Evolutionary conservation across 2,797 vertebrate species (phyloP), one percentile per base, ranked within the genome.

Genomic region (Gallinago nigripennis): DNA sequence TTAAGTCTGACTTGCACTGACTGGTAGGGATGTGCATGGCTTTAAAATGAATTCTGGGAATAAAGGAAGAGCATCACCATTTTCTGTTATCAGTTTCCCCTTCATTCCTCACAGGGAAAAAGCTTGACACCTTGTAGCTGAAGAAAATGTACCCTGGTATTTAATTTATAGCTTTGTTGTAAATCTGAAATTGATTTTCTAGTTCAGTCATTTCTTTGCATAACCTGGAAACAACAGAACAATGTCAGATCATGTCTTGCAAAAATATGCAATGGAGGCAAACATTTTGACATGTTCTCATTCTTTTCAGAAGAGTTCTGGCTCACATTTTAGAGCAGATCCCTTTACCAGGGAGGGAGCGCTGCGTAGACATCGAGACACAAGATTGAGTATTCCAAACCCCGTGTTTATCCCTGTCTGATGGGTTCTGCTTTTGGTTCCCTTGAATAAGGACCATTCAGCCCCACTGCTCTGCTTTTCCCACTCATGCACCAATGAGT

Each of bases 301-400:
- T 37, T 56, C 43, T 45, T 66, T 58, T 19, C 45, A 28, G 76
- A 78, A 48, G 60, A 10, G 19, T 88, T 80, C 53, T 82, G 77
- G 43, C 48, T 30, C 8, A 0, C 25, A 0, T 41, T 92, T 69
- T 43, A 48, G 73, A 6, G 31, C 4, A 27, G n/a, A 9, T 84
- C 37, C 61, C 24, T 51, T 46, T 60, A 25, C 17, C n/a, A 28
- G 86, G 78, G 21, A 41, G 41, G 60, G 12, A 25, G 27, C 11
- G 2, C 20, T 48, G 57, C 2, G 2, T 23, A 53, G 69, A 19
- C 41, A 16, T 17, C 11, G 2, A 0, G 28, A 20, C 37, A 2
- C 5, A 2, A 45, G 70, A 11, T 2, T 11, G 68, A 31, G 16
- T n/a, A 15, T 73, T 30, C 4, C 85, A n/a, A 23, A 39, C 8